A percentile compares a stretch with the other conserved stretches of the same genome.
Conservation (phyloP, 1,140 invertebrate genomes). For the Helicoverpa zea region DNA sequence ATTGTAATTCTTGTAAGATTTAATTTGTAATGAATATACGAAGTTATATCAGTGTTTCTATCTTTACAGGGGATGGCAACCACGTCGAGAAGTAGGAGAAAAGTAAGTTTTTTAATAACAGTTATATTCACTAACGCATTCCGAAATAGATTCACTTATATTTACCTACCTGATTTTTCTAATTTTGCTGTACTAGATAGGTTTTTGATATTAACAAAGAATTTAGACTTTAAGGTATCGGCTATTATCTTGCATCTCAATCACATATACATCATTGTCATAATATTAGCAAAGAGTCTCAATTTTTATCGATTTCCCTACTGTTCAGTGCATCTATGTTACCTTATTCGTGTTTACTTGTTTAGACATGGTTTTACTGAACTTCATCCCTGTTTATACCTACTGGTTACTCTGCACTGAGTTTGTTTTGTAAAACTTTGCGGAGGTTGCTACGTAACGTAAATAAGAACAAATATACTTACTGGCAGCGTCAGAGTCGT, state of each 20-base stretch:
- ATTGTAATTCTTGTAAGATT: background rate
- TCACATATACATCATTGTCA: too few species aligned
- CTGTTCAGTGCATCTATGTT: too few species aligned
- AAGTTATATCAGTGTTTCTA: conserved; percentile 33
- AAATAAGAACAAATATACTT: conserved; percentile 38
- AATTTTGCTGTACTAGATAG: too few species aligned
- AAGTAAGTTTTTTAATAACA: conserved; percentile 69
- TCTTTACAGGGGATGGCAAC: conserved; percentile 86
- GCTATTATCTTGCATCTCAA: too few species aligned
- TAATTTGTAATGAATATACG: background rate
- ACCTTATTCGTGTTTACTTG: too few species aligned
- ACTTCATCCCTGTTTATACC: background rate
- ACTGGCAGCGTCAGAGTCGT: conserved; percentile 22
- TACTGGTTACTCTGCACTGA: background rate
- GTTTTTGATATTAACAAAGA: too few species aligned
- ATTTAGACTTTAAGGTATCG: too few species aligned
- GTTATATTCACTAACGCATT: conserved; percentile 11
- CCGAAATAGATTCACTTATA: background rate
- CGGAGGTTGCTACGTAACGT: background rate
- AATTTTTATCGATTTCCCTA: too few species aligned
- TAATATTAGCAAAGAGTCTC: too few species aligned
- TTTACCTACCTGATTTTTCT: background rate
- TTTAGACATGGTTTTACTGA: too few species aligned
- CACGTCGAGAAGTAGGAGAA: conserved; percentile 85
- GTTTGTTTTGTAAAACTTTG: conserved; percentile 14